A percentile compares a stretch with the other conserved stretches of the same genome.
These are phyloP conservation scores for Drosophila demipolita DNA, from an alignment of 2,888 invertebrate species.

Conservation along the genomic window DNA sequence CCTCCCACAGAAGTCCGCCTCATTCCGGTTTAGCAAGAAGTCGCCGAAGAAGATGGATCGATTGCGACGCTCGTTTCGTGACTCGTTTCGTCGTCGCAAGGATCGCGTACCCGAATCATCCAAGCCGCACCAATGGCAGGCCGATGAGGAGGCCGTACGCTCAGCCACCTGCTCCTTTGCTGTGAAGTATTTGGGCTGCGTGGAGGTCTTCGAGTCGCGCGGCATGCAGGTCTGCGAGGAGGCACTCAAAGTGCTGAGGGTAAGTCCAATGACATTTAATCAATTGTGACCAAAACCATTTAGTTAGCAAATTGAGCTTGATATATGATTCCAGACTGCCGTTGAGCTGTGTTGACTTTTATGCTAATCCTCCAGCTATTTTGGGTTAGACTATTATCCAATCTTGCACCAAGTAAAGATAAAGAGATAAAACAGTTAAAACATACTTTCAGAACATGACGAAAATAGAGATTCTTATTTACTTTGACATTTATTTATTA, in stretches of 20 bases:
- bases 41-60: conserved; percentile 94
- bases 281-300: neutral
- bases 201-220: conserved; percentile 99
- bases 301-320: neutral
- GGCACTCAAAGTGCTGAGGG: conserved; percentile 97
- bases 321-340: neutral
- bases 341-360: neutral
- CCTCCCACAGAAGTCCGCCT: conserved; percentile 86
- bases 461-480: neutral
- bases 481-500: neutral
- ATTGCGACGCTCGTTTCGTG: conserved; percentile 94
- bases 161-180: conserved; percentile 98
- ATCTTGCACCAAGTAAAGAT: neutral
- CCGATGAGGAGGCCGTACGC: conserved; percentile 98
- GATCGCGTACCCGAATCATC: conserved; percentile 95
- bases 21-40: conserved; percentile 86
- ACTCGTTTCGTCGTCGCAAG: conserved; percentile 97
- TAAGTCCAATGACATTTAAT: conserved; percentile 86
- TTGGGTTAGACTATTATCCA: neutral
- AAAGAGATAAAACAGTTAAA: neutral
- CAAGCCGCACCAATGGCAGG: conserved; percentile 99
- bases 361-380: neutral
- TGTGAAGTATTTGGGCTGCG: conserved; percentile 99
- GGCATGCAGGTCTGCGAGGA: conserved; percentile 99
- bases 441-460: neutral